phyloP scores from a whole-genome alignment of 2,888 invertebrate species.

The Conomelus anceps region DNA sequence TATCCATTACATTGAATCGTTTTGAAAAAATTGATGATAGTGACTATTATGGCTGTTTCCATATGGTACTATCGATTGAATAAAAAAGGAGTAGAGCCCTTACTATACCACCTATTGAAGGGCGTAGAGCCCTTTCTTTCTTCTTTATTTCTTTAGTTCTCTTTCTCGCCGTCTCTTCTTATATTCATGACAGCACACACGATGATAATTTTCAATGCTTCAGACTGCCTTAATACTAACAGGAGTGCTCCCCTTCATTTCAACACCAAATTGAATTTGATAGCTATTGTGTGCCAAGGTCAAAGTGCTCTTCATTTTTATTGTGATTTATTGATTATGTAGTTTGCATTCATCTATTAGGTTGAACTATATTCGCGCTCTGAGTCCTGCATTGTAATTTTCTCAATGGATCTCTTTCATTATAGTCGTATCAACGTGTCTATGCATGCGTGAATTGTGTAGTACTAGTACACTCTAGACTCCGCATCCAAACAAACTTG shows the following conservation, averaged over 20 bases:
- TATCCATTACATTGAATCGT: no score
- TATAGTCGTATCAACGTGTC: not conserved
- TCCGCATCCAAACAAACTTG: no score
- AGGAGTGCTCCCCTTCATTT: not conserved
- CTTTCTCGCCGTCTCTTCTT: not conserved
- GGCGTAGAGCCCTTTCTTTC: not conserved
- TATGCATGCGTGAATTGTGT: not conserved
- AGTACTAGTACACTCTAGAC: not conserved
- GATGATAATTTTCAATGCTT: not conserved
- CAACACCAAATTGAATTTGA: not conserved
- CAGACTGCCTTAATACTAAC: not conserved
- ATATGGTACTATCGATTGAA: not conserved
- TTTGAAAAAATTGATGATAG: no score
- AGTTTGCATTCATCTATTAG: not conserved
- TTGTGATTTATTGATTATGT: not conserved
- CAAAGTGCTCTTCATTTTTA: not conserved
- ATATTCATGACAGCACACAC: not conserved
- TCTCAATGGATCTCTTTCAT: not conserved
- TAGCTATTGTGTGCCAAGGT: not conserved
- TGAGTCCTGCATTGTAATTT: not conserved
- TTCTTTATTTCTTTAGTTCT: not conserved
- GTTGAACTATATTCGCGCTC: not conserved
- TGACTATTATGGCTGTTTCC: no score
- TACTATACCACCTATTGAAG: not conserved
- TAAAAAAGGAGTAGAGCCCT: not conserved